Evolutionary conservation across 2,113 vertebrate species (phyloP).

Genomic region (Cololabis saira): DNA sequence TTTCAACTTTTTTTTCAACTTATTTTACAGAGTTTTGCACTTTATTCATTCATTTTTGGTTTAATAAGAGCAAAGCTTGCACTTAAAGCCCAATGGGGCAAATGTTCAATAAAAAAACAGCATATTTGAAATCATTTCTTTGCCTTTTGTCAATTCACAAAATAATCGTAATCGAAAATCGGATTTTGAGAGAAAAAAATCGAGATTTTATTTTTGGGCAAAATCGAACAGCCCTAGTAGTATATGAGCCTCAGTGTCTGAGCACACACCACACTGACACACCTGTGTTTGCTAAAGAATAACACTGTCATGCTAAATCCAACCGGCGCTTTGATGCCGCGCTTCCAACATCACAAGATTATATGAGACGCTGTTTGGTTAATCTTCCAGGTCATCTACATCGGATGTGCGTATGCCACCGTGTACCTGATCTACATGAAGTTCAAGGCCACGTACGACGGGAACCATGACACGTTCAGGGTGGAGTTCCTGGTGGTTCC

Average conservation of each 20-base stretch:
- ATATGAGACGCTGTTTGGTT: not conserved
- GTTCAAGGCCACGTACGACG: constrained; percentile 98
- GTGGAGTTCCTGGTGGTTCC: constrained; percentile 97
- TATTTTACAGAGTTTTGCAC: no score
- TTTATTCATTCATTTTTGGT: no score
- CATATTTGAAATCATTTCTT: no score
- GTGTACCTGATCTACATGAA: constrained; percentile 97
- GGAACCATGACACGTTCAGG: constrained; percentile 98
- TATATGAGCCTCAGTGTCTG: not conserved
- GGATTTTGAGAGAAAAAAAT: no score
- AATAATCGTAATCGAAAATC: no score
- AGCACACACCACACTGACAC: constrained; percentile 6
- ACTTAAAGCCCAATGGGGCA: no score
- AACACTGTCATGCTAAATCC: not conserved
- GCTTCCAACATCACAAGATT: not conserved
- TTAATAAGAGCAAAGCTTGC: no score
- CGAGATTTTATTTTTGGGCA: no score
- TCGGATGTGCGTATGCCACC: constrained; percentile 93
- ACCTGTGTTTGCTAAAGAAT: constrained; percentile 52
- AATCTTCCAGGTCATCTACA: constrained; percentile 90
- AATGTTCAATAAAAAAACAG: no score
- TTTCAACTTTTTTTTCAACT: no score
- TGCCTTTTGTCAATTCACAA: no score
- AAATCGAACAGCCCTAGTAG: no score
- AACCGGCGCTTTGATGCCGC: not conserved